These are phyloP conservation scores for Lepus timidus DNA, from an alignment of 2,113 vertebrate genomes.

Conservation along the genomic window DNA sequence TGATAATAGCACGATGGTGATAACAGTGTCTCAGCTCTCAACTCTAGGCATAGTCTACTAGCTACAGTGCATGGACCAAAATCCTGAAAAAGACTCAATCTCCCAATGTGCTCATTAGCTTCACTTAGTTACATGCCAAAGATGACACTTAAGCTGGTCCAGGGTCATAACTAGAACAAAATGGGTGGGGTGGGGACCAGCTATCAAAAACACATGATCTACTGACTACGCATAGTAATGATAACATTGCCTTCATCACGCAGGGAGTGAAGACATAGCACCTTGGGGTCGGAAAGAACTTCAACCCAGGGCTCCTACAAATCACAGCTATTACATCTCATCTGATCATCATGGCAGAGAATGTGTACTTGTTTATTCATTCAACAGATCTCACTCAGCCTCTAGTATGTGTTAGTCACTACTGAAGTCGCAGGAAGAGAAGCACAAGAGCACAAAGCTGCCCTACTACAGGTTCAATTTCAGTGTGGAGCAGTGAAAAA, in stretches of 20 bases:
- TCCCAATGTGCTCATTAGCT: background rate
- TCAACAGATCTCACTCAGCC: background rate
- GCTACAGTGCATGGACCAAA: background rate
- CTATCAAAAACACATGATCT: background rate
- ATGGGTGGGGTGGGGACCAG: background rate
- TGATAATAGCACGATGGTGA: background rate
- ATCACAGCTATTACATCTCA: background rate
- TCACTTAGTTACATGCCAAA: background rate
- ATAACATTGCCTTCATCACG: background rate
- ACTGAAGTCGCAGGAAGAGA: background rate
- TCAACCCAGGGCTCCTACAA: background rate
- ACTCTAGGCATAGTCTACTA: background rate
- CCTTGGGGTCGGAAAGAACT: background rate
- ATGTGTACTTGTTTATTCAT: background rate
- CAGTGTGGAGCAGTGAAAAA: background rate
- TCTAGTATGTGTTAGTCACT: background rate
- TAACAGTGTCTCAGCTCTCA: background rate
- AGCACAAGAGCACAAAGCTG: background rate
- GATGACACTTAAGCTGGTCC: background rate
- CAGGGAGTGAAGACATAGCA: background rate
- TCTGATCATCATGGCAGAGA: background rate
- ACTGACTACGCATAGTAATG: background rate
- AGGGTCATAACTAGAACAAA: background rate
- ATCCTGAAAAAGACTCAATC: background rate
- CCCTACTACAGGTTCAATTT: background rate